Evolutionary conservation across 2,797 vertebrate genomes (phyloP).

Genomic region (Fratercula arctica): DNA sequence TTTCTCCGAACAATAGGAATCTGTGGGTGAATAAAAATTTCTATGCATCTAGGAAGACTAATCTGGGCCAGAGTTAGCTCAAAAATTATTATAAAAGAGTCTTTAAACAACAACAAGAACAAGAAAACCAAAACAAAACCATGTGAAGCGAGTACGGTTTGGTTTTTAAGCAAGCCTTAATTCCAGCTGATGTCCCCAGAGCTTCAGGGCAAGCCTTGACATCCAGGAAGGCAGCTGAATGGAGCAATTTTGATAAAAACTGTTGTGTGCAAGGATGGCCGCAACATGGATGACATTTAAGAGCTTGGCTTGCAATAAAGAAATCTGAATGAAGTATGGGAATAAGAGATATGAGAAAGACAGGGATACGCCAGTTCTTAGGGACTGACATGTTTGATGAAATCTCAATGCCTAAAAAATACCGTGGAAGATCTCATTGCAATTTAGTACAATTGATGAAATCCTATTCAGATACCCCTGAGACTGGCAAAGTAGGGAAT

Average conservation of each 20-base stretch:
- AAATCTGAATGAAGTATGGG: not conserved
- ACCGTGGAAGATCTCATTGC: not conserved
- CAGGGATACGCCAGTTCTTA: rapidly evolving
- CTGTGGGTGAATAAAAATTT: not conserved
- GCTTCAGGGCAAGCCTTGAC: not conserved
- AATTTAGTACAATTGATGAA: not conserved
- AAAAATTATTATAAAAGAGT: not conserved
- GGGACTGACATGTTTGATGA: not conserved
- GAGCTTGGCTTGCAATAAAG: not conserved
- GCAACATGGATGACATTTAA: not conserved
- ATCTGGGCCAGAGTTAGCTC: not conserved
- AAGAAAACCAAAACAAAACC: not conserved
- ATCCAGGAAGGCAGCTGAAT: not conserved
- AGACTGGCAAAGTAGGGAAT: not conserved
- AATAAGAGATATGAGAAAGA: not conserved
- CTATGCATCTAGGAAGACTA: not conserved
- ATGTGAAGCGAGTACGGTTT: not conserved
- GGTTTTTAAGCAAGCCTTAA: not conserved
- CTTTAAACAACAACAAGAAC: not conserved
- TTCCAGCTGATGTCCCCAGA: not conserved
- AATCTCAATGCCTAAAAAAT: not conserved
- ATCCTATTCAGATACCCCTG: not conserved
- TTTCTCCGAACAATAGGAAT: not conserved
- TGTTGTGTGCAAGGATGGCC: not conserved
- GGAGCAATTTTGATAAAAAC: not conserved